Base-by-base conservation (phyloP, 2,113 vertebrate species). In the Chitala chitala region DNA sequence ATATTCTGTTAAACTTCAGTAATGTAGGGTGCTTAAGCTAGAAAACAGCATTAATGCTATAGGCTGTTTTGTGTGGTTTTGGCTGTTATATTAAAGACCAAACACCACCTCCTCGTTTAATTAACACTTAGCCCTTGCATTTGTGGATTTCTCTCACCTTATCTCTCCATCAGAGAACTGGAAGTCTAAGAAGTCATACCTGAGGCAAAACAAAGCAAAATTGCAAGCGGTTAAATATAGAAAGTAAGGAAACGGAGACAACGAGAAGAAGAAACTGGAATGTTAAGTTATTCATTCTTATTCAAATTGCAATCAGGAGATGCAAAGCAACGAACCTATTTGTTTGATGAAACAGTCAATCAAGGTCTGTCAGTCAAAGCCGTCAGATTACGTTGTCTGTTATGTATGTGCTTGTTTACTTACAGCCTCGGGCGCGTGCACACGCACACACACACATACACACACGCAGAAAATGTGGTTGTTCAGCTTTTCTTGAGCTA, bases 221-320 rank as follows among this genome's bases (percentile, higher is more conserved):
- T n/a, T n/a, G n/a, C n/a, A n/a, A n/a, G n/a, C n/a, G n/a, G n/a
- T 7, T 38, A 36, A 63, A 38, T 13, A 36, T 0, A 17, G 58
- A 38, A 4, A 13, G 5, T 17, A 38, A 20, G 17, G 9, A 61
- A 38, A 61, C 38, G 5, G 7, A 38, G 17, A 5, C 17, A 6
- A 46, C 5, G 12, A 5, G 5, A 6, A 46, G 44, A 46, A 46
- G 44, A 6, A 6, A 46, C 44, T 46, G 12, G 44, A n/a, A 38
- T 59, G 26, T 13, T 44, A 40, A 65, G 24, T 65, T 40, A 46
- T 66, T 9, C n/a, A 15, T 66, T 46, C 36, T 66, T 40, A 66
- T 66, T 44, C 40, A 46, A 66, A 66, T 66, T 66, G 64, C 40
- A 66, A 66, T 66, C 38, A 66, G n/a, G 40, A 17, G 40, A 66